Evolutionary conservation across 2,113 vertebrate species (phyloP), one percentile per base, ranked within the genome.

Genomic region (Tichodroma muraria): DNA sequence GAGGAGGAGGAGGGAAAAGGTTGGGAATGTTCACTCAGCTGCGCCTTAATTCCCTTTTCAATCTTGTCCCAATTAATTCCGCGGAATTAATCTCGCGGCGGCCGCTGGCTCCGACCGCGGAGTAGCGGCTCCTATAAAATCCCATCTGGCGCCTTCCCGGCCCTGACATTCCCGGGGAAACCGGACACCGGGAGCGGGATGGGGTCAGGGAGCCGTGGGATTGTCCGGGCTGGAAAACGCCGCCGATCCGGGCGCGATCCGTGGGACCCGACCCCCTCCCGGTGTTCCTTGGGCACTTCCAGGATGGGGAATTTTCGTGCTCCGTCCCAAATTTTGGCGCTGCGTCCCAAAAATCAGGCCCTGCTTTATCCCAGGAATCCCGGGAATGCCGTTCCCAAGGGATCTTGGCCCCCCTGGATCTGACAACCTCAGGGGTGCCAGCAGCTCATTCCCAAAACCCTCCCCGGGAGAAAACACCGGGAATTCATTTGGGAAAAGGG

Each of bases 41-140:
- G 98, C 97, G 94, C 98, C 98, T 97, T 98, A 98, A 98, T 98
- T 98, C 98, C 98, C 98, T 98, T 98, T 97, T 98, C 99, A 98
- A 98, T 98, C 98, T 98, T 98, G 98, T 98, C 98, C 98, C 98
- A 98, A 99, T 99, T 99, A 99, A 98, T 98, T 98, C 96, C 85
- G 75, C 97, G 91, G 98, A 97, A 98, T 98, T 98, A 98, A 98
- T 99, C 98, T 98, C 86, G 77, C 91, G 72, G 92, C 92, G 93
- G 97, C 89, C 89, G 96, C 97, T 92, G 96, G 95, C 94, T 91
- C 97, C 96, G 96, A 94, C 97, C 97, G 82, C 95, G 98, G n/a
- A n/a, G n/a, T n/a, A n/a, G 97, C 85, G 94, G 96, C 97, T 97
- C 95, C 97, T 92, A 96, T 98, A 97, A 98, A 98, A 98, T 98